Conservation (phyloP, 2,797 vertebrate species). For the Mustela erminea region DNA sequence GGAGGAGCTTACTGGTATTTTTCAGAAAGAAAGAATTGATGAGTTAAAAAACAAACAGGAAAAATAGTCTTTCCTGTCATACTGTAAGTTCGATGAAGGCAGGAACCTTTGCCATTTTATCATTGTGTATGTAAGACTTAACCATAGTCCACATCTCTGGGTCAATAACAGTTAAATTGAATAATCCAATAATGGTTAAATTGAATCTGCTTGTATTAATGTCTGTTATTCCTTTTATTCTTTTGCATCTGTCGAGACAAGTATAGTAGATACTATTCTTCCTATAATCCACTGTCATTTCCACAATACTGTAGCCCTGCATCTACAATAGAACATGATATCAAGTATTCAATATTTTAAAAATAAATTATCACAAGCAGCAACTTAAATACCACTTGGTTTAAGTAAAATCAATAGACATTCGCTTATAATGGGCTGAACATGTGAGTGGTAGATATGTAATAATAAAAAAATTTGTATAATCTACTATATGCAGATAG, state of each 20-base stretch:
- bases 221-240: background rate
- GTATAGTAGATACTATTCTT: background rate
- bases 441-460: background rate
- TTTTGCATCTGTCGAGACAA: background rate
- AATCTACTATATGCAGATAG: background rate
- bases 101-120: background rate
- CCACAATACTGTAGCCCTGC: background rate
- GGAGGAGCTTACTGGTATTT: background rate
- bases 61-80: background rate
- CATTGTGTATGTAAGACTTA: no score
- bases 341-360: background rate
- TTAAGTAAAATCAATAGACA: background rate
- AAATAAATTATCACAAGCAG: background rate
- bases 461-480: background rate
- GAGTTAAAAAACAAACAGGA: background rate
- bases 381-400: background rate
- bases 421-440: background rate
- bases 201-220: background rate
- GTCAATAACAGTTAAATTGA: background rate
- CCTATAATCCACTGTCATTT: background rate
- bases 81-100: background rate
- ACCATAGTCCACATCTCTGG: background rate
- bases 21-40: background rate
- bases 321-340: background rate
- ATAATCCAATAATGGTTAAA: background rate